Conservation (phyloP, 1,140 invertebrate species). For the Epicauta chinensis region DNA sequence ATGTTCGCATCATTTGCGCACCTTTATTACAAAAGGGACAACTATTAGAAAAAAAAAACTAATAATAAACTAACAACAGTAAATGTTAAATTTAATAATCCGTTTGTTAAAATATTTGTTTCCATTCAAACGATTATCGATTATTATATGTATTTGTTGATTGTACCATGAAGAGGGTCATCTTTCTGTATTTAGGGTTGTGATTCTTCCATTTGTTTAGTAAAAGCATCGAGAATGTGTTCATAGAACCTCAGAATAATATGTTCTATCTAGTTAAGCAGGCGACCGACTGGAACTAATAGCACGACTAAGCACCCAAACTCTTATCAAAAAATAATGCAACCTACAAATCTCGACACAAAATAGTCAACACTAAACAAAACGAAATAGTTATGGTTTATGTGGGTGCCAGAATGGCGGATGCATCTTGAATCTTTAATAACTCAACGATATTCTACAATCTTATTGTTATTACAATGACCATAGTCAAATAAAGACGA, state of each 20-base stretch:
- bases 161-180: constrained; percentile 5
- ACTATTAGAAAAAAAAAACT: constrained; percentile 8
- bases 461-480: constrained; percentile 29
- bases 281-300: constrained; percentile 39
- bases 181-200: constrained; percentile 11
- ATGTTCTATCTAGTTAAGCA: constrained; percentile 42
- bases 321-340: constrained; percentile 32
- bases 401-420: constrained; percentile 34
- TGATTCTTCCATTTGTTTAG: constrained; percentile 10
- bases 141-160: constrained; percentile 9
- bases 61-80: neutral
- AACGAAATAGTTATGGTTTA: constrained; percentile 30
- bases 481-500: neutral
- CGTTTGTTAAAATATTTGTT: neutral
- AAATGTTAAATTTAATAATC: neutral
- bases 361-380: neutral
- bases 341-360: constrained; percentile 14
- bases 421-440: constrained; percentile 32
- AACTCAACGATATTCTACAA: constrained; percentile 25
- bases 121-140: constrained; percentile 1
- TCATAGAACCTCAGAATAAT: constrained; percentile 14
- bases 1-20: constrained; percentile 8
- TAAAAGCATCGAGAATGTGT: constrained; percentile 7
- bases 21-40: no score
- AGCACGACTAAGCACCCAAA: constrained; percentile 20